phyloP scores from a whole-genome alignment of 2,888 invertebrate species.

The Chrysodeixis includens region DNA sequence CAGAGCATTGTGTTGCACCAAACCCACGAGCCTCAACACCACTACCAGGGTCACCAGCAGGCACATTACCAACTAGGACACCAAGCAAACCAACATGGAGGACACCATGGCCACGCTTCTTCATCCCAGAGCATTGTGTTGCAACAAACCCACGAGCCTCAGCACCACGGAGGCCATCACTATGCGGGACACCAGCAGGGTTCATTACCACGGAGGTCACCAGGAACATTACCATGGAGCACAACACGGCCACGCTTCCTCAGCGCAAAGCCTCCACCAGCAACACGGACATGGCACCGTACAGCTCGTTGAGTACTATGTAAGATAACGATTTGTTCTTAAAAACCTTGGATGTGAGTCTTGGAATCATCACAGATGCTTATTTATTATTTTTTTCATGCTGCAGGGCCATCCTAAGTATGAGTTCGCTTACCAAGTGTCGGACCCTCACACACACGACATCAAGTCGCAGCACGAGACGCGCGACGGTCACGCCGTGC shows the following conservation, averaged over 20 bases:
- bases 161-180: background rate
- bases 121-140: conserved; percentile 64
- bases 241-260: conserved; percentile 56
- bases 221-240: conserved; percentile 26
- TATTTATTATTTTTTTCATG: background rate
- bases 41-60: background rate
- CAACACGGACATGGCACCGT: conserved; percentile 60
- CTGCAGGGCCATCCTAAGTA: conserved; percentile 58
- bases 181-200: background rate
- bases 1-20: conserved; percentile 57
- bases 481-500: conserved; percentile 86
- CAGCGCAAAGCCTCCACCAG: conserved; percentile 63
- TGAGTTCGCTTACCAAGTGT: conserved; percentile 78
- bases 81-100: conserved; percentile 26
- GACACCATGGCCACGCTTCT: conserved; percentile 52
- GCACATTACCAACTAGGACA: background rate
- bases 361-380: background rate
- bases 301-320: conserved; percentile 34
- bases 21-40: background rate
- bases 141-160: background rate
- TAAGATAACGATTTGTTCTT: background rate
- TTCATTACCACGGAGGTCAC: background rate
- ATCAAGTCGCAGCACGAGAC: conserved; percentile 79
- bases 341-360: too few species aligned
- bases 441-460: conserved; percentile 83